A percentile compares a stretch with the other conserved stretches of the same genome.
Conservation (phyloP, 1,140 invertebrate genomes). For the Drosophila punjabiensis region DNA sequence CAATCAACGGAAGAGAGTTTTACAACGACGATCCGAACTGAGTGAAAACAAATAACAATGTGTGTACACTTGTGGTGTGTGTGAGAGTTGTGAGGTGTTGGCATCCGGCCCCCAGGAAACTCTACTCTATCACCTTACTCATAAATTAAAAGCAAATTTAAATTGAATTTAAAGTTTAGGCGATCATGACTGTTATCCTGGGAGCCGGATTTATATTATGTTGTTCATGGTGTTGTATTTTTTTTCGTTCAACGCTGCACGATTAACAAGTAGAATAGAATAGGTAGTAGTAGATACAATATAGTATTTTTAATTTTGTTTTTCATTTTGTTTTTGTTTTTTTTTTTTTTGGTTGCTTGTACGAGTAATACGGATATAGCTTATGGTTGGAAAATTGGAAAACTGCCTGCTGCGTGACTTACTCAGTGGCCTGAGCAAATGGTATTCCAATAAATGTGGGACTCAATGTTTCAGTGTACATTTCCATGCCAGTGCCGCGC, state of each 20-base stretch:
- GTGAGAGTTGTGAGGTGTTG: slow-evolving; percentile 28
- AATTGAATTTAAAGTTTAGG: neutral
- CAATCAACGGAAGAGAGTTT: slow-evolving; percentile 50
- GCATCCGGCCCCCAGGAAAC: neutral
- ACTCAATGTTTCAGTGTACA: slow-evolving; percentile 99
- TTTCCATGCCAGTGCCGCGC: slow-evolving; percentile 99
- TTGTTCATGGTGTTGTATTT: slow-evolving; percentile 41
- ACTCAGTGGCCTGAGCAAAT: slow-evolving; percentile 99
- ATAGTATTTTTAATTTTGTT: slow-evolving; percentile 39
- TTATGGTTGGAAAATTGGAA: slow-evolving; percentile 63
- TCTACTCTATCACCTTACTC: neutral
- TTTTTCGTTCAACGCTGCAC: slow-evolving; percentile 73
- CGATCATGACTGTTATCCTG: slow-evolving; percentile 4
- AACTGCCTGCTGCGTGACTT: slow-evolving; percentile 88
- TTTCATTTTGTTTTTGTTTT: slow-evolving; percentile 19
- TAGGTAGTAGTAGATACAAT: slow-evolving; percentile 70
- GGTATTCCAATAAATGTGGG: slow-evolving; percentile 98
- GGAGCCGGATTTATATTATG: slow-evolving; percentile 24
- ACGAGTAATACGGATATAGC: slow-evolving; percentile 72
- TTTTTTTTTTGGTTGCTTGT: slow-evolving; percentile 37
- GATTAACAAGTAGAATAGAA: slow-evolving; percentile 76
- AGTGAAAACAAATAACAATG: slow-evolving; percentile 67
- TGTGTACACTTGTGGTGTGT: slow-evolving; percentile 50
- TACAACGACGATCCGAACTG: slow-evolving; percentile 79
- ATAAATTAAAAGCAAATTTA: too few relatives aligned